Evolutionary conservation across 2,797 vertebrate species (phyloP), one percentile per base, ranked within the genome.

Genomic region (Myripristis murdjan): DNA sequence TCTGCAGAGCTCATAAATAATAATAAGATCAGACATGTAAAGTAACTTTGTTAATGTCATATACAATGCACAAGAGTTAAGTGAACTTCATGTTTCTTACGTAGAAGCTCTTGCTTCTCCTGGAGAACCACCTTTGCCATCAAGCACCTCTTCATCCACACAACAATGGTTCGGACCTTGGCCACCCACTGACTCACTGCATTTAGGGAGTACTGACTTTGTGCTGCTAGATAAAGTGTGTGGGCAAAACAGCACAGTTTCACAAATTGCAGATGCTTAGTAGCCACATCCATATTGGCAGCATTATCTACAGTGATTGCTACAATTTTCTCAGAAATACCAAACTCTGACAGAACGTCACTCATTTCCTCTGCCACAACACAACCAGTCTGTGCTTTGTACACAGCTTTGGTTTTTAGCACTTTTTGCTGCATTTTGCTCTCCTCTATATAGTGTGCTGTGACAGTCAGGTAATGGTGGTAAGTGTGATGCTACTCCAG

Each of bases 71-170:
- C n/a, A n/a, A n/a, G 41, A 41, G 41, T 41, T 11, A 41, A 41
- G 15, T 1, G 39, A 41, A 16, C 39, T 16, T 0, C 15, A 14
- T n/a, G 51, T 15, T 15, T 31, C 51, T 53, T 31, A 53, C 51
- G 14, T n/a, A 28, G 39, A 3, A 53, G 1, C 0, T 44, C 44
- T 52, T 59, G 55, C 44, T 67, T 58, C 43, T 67, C 54, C 3
- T 20, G 18, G n/a, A 60, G 47, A 15, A 60, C 35, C 16, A 52
- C 12, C 47, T 69, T 60, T 0, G 33, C 44, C 55, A 67, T 51
- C 14, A 37, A 69, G 16, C 46, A 64, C 47, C 54, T 64, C 46
- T 69, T 69, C 60, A 75, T 74, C 65, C 65, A 79, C 47, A 70
- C 35, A 10, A 64, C 41, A 18, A 74, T 46, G 37, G n/a, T 20